phyloP scores from a whole-genome alignment of 2,797 vertebrate species.

The Crotalus adamanteus region DNA sequence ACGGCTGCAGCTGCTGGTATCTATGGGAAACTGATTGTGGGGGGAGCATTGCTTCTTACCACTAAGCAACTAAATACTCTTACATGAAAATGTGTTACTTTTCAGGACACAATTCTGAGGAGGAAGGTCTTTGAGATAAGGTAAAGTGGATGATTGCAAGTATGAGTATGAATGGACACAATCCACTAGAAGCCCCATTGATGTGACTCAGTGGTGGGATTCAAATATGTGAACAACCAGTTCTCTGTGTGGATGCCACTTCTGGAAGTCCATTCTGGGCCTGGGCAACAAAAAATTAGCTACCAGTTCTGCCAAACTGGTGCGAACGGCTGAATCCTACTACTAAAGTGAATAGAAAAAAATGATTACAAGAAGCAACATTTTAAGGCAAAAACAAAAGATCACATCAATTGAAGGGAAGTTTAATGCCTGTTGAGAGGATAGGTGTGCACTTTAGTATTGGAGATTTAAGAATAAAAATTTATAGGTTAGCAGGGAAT shows the following conservation, averaged over 20 bases:
- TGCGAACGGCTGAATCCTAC: no score
- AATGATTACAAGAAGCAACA: background rate
- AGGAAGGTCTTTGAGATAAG: background rate
- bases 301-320: no score
- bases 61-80: constrained; percentile 72
- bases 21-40: constrained; percentile 75
- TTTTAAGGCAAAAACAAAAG: background rate
- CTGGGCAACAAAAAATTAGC: no score
- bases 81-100: constrained; percentile 73
- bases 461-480: background rate
- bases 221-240: no score
- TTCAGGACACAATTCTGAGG: constrained; percentile 53
- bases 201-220: background rate
- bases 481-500: background rate
- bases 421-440: background rate
- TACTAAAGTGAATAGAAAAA: background rate
- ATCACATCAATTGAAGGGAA: background rate
- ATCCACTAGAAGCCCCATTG: background rate
- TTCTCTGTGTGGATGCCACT: no score
- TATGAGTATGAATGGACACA: background rate
- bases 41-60: constrained; percentile 72
- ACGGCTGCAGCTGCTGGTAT: constrained; percentile 84
- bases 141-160: background rate
- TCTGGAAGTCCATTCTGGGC: no score
- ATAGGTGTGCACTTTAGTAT: background rate